Evolutionary conservation across 2,888 invertebrate genomes (phyloP).

Genomic region (Hofmannophila pseudospretella): DNA sequence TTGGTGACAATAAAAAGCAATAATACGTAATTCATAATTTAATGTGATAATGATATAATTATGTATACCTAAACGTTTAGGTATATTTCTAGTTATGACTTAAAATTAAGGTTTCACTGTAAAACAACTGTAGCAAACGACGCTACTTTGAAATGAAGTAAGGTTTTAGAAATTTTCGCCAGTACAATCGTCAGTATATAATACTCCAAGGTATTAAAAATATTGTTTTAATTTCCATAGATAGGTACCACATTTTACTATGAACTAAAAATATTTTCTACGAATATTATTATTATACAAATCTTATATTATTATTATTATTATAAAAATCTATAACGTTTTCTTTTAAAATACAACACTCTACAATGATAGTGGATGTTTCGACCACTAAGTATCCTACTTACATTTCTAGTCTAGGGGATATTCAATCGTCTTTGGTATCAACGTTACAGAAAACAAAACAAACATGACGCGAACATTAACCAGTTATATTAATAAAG

Average conservation of each 20-base stretch:
- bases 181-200: constrained; percentile 23
- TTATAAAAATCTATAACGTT: constrained; percentile 62
- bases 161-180: not conserved
- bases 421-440: constrained; percentile 78
- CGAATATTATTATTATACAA: constrained; percentile 68
- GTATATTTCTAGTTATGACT: constrained; percentile 48
- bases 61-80: constrained; percentile 54
- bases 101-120: constrained; percentile 52
- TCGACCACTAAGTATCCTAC: constrained; percentile 30
- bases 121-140: constrained; percentile 26
- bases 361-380: constrained; percentile 39
- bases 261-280: constrained; percentile 36
- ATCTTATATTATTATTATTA: constrained; percentile 54
- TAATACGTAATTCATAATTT: constrained; percentile 67
- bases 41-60: constrained; percentile 63
- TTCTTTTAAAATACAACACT: constrained; percentile 57
- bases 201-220: constrained; percentile 73
- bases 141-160: too few species aligned
- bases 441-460: constrained; percentile 67
- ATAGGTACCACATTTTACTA: constrained; percentile 45
- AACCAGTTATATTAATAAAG: constrained; percentile 34
- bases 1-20: too few species aligned
- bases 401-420: constrained; percentile 57
- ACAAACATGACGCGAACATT: constrained; percentile 41
- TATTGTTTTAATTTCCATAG: constrained; percentile 47